These are phyloP conservation scores for Augochlora pura DNA, from an alignment of 1,140 invertebrate genomes.

Conservation along the genomic window DNA sequence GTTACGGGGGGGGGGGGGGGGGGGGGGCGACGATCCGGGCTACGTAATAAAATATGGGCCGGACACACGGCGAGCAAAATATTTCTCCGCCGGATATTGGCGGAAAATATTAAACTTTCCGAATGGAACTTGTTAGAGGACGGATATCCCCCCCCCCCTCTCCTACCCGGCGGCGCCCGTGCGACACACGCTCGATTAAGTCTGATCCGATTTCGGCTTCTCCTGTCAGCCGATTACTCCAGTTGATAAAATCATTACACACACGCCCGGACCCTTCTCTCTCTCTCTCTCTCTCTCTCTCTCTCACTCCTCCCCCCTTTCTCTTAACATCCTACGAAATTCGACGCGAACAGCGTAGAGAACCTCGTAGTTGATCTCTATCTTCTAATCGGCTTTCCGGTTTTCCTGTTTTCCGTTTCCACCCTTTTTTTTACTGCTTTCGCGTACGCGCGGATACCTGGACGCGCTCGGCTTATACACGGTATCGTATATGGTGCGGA, in stretches of 20 bases:
- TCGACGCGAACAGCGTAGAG: constrained; percentile 45
- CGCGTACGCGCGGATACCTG: too few species aligned
- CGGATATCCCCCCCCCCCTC: too few species aligned
- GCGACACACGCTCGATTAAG: constrained; percentile 56
- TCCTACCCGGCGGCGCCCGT: neutral
- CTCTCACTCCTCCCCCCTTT: too few species aligned
- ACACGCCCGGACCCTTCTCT: too few species aligned
- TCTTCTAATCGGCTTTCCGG: constrained; percentile 26
- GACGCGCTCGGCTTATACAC: too few species aligned
- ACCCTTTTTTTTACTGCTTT: too few species aligned
- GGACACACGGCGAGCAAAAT: constrained; percentile 21
- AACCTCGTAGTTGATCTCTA: constrained; percentile 27
- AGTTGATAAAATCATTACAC: constrained; percentile 46
- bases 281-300: too few species aligned
- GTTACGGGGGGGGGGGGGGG: too few species aligned
- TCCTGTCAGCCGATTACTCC: constrained; percentile 50
- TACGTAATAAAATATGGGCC: constrained; percentile 44
- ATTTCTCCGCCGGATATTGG: constrained; percentile 51
- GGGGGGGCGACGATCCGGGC: too few species aligned
- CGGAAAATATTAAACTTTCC: constrained; percentile 60
- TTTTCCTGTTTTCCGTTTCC: neutral
- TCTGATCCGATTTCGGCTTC: constrained; percentile 60
- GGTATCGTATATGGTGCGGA: too few species aligned
- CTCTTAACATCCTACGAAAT: constrained; percentile 43
- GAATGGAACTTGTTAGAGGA: constrained; percentile 58